Evolutionary conservation across 2,888 invertebrate genomes (phyloP).

Genomic region (Macrophya alboannulata): DNA sequence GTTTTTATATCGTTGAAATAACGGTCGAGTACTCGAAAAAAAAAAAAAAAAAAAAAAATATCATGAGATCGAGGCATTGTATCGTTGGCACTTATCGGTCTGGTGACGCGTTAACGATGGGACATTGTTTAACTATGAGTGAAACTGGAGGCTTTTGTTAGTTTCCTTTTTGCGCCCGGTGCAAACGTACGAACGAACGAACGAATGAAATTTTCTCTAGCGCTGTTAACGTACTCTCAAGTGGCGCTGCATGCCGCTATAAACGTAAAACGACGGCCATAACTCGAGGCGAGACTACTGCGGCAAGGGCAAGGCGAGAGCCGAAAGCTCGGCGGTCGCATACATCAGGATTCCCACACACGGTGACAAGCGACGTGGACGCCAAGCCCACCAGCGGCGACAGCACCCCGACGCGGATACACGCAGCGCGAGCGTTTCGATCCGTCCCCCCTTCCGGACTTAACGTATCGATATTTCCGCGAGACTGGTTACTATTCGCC

Average conservation of each 20-base stretch:
- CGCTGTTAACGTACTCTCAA: constrained; percentile 20
- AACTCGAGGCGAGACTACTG: background rate
- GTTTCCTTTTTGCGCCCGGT: constrained; percentile 27
- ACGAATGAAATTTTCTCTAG: constrained; percentile 9
- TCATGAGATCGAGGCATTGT: constrained; percentile 74
- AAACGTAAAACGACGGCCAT: background rate
- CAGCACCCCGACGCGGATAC: constrained; percentile 52
- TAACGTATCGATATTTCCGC: constrained; percentile 77
- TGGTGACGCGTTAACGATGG: constrained; percentile 77
- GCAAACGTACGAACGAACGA: constrained; percentile 25
- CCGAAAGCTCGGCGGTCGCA: constrained; percentile 43
- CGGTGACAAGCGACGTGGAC: constrained; percentile 55
- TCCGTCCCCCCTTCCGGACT: constrained; percentile 65
- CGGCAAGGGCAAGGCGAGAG: background rate
- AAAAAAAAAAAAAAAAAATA: constrained; percentile 74
- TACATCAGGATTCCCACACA: constrained; percentile 48
- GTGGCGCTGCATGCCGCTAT: constrained; percentile 30
- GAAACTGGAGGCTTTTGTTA: constrained; percentile 36
- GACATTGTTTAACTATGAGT: constrained; percentile 74
- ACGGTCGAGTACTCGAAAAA: constrained; percentile 71
- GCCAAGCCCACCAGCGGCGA: constrained; percentile 51
- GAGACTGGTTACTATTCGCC: constrained; percentile 73
- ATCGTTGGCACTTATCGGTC: constrained; percentile 71
- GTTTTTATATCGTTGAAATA: constrained; percentile 43
- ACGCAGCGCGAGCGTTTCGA: constrained; percentile 43